Percentiles rank a stretch among this genome's conserved stretches.
Evolutionary conservation across 2,113 vertebrate genomes (phyloP).

Genomic region (Callipepla californica): DNA sequence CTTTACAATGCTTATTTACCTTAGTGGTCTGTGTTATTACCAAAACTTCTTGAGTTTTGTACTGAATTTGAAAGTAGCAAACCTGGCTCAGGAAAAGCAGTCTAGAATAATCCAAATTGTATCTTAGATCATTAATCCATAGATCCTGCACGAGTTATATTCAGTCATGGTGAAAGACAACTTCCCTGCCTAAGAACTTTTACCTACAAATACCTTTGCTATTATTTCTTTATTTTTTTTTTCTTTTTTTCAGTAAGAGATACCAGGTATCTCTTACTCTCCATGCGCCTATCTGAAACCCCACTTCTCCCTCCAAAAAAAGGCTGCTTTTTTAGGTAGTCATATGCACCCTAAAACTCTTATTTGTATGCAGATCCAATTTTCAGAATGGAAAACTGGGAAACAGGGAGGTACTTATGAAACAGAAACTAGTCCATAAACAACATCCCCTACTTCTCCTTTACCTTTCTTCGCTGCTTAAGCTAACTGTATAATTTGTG

Average conservation of each 20-base stretch:
- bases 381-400: neutral
- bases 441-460: neutral
- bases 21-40: neutral
- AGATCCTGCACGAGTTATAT: neutral
- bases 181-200: neutral
- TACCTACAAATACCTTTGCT: neutral
- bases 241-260: neutral
- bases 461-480: neutral
- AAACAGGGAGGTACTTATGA: neutral
- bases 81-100: neutral
- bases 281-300: too few relatives aligned
- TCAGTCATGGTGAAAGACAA: neutral
- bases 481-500: neutral
- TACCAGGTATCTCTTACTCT: neutral
- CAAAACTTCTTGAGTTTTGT: neutral
- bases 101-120: neutral
- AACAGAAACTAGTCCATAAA: neutral
- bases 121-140: neutral
- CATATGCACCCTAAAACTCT: neutral
- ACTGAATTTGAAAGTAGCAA: neutral
- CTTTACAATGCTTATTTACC: neutral
- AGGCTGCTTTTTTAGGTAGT: neutral
- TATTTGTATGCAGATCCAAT: neutral
- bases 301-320: neutral
- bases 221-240: too few relatives aligned